These are phyloP conservation scores for Lepidurus arcticus DNA, from an alignment of 1,140 invertebrate genomes.

Conservation along the genomic window DNA sequence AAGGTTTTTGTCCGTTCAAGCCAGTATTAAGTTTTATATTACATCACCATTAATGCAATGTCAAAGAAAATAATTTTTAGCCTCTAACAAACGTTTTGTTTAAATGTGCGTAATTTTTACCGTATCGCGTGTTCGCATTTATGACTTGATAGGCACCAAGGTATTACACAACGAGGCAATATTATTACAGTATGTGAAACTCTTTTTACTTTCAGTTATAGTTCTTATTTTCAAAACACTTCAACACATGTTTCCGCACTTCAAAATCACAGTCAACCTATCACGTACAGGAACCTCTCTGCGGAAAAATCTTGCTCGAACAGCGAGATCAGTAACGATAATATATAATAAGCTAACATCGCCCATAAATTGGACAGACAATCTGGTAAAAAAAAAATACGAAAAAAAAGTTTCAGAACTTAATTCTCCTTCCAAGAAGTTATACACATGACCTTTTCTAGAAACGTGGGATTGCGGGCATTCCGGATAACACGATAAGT, in stretches of 20 bases:
- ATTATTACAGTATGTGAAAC: background rate
- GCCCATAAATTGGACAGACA: background rate
- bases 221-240: background rate
- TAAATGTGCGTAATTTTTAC: background rate
- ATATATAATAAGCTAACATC: background rate
- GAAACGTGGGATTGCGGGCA: conserved; percentile 24
- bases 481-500: conserved; percentile 27
- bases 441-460: conserved; percentile 33
- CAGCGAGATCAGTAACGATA: background rate
- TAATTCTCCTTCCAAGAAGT: conserved; percentile 31
- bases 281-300: conserved; percentile 15
- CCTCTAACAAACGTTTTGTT: no score
- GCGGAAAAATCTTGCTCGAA: background rate
- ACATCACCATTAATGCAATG: no score
- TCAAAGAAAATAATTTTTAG: no score
- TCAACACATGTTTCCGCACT: background rate
- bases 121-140: background rate
- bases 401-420: background rate
- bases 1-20: background rate
- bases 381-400: background rate
- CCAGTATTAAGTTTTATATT: background rate
- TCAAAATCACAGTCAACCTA: conserved; percentile 19
- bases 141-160: conserved; percentile 13
- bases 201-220: background rate
- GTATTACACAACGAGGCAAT: background rate